These are phyloP conservation scores for Mormyrops attenuatus DNA, from an alignment of 2,797 vertebrate genomes.

Conservation along the genomic window DNA sequence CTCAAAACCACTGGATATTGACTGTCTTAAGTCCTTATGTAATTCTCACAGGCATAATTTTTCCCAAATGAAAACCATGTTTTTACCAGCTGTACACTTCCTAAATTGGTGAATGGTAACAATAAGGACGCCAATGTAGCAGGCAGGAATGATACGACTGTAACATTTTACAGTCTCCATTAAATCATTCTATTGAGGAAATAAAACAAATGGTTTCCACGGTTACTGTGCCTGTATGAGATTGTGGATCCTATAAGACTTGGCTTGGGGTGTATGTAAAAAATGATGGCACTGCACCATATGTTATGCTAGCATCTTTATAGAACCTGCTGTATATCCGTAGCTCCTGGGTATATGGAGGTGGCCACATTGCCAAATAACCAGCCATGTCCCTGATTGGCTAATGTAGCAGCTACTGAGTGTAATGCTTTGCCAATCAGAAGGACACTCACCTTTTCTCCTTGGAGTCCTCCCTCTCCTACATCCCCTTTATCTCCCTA, in stretches of 20 bases:
- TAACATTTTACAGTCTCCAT: slow-evolving; percentile 9
- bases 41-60: not conserved
- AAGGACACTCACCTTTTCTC: slow-evolving; percentile 42
- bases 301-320: not conserved
- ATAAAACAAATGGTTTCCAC: not conserved
- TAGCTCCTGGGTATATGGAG: not conserved
- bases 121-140: not conserved
- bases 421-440: not conserved
- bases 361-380: not conserved
- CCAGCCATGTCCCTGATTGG: not conserved
- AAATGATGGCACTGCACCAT: not conserved
- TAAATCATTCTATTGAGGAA: slow-evolving; percentile 1
- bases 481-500: slow-evolving; percentile 66
- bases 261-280: not conserved
- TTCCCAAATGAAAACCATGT: not conserved
- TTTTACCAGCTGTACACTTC: not conserved
- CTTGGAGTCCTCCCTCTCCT: slow-evolving; percentile 57
- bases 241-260: not conserved
- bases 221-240: not conserved
- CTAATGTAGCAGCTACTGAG: not conserved
- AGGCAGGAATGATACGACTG: not conserved
- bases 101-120: not conserved
- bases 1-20: not conserved
- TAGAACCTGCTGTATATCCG: not conserved
- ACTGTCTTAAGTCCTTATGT: not conserved